Evolutionary conservation across 2,888 invertebrate genomes (phyloP).

Genomic region (Fragum sueziense): DNA sequence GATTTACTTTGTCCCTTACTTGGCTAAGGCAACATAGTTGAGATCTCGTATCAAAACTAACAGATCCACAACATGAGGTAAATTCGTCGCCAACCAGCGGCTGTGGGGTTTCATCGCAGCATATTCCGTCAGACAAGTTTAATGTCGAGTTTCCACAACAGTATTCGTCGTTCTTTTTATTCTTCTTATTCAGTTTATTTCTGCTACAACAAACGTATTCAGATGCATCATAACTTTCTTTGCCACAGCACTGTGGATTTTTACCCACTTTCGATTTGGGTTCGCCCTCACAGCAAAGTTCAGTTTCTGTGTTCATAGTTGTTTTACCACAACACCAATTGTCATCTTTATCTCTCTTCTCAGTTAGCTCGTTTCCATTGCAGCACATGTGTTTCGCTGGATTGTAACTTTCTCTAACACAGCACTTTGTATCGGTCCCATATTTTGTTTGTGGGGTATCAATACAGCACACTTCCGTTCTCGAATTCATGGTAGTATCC

Average conservation of each 20-base stretch:
- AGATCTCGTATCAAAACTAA: slow-evolving; percentile 26
- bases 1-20: slow-evolving; percentile 19
- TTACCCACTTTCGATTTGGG: slow-evolving; percentile 23
- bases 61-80: slow-evolving; percentile 30
- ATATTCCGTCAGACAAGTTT: slow-evolving; percentile 28
- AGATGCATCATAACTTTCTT: slow-evolving; percentile 30
- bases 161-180: slow-evolving; percentile 32
- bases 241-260: slow-evolving; percentile 42
- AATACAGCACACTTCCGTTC: slow-evolving; percentile 38
- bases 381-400: slow-evolving; percentile 29
- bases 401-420: slow-evolving; percentile 32
- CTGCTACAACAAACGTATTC: slow-evolving; percentile 42
- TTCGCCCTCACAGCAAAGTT: slow-evolving; percentile 37
- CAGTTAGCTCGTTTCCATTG: slow-evolving; percentile 16
- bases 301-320: slow-evolving; percentile 37
- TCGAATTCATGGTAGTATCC: slow-evolving; percentile 26
- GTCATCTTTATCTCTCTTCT: slow-evolving; percentile 27
- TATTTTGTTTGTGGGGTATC: slow-evolving; percentile 25
- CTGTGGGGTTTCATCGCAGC: slow-evolving; percentile 39
- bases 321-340: slow-evolving; percentile 48
- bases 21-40: slow-evolving; percentile 33
- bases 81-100: neutral
- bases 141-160: slow-evolving; percentile 41
- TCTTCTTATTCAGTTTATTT: slow-evolving; percentile 29
- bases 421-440: slow-evolving; percentile 30